These are phyloP conservation scores for Scaptodrosophila lebanonensis DNA, from an alignment of 1,140 invertebrate genomes.

Conservation along the genomic window DNA sequence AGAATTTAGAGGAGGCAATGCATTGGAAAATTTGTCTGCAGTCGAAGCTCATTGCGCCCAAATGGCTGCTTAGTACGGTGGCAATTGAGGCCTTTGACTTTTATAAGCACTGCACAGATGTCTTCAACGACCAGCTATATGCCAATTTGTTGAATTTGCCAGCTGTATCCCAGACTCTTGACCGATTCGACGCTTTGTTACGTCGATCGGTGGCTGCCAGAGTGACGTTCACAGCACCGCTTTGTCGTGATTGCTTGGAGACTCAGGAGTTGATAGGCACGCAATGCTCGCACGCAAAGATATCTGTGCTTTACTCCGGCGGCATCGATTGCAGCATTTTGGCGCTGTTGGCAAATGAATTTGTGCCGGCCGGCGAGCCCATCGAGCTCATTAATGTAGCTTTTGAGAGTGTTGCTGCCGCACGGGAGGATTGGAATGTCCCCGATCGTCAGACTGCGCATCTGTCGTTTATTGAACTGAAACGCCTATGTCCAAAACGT, in stretches of 20 bases:
- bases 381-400: constrained; percentile 98
- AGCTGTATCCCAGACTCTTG: constrained; percentile 76
- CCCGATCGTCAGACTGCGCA: constrained; percentile 90
- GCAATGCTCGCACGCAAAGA: constrained; percentile 83
- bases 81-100: constrained; percentile 57
- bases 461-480: constrained; percentile 85
- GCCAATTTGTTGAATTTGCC: constrained; percentile 10
- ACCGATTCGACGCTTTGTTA: constrained; percentile 79
- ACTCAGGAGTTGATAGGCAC: not conserved
- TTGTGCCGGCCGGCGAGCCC: constrained; percentile 82
- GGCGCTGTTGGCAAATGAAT: constrained; percentile 87
- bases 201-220: constrained; percentile 82
- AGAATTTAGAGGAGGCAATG: constrained; percentile 22
- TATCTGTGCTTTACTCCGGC: constrained; percentile 95
- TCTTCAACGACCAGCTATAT: constrained; percentile 30
- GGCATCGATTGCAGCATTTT: constrained; percentile 96
- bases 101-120: constrained; percentile 77
- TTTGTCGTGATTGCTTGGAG: constrained; percentile 82
- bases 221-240: constrained; percentile 81
- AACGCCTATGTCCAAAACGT: constrained; percentile 83
- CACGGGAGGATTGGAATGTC: constrained; percentile 76
- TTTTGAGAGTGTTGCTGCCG: constrained; percentile 81
- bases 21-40: constrained; percentile 21
- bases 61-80: constrained; percentile 21
- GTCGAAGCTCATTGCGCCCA: constrained; percentile 12